Evolutionary conservation across 2,888 invertebrate species (phyloP).

Genomic region (Epirrhoe tristata): DNA sequence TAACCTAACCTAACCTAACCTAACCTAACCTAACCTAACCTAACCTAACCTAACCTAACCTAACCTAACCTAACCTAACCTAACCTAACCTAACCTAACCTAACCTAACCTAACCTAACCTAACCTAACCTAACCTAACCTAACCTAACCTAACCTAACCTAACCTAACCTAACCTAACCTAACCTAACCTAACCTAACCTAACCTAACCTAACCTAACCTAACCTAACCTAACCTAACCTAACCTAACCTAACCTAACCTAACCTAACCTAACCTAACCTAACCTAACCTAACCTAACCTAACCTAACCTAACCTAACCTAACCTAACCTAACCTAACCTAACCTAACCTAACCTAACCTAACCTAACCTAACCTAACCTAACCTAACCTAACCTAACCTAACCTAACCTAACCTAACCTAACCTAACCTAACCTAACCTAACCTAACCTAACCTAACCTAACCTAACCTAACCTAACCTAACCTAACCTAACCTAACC

Average conservation of each 20-base stretch:
- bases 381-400: conserved; percentile 31
- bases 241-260: conserved; percentile 30
- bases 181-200: conserved; percentile 30
- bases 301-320: conserved; percentile 30
- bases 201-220: conserved; percentile 30
- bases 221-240: conserved; percentile 30
- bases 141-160: conserved; percentile 30
- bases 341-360: conserved; percentile 30
- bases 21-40: conserved; percentile 27
- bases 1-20: conserved; percentile 29
- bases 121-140: conserved; percentile 30
- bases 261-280: conserved; percentile 30
- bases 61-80: conserved; percentile 29
- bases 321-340: conserved; percentile 30
- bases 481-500: conserved; percentile 37
- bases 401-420: conserved; percentile 40
- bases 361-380: conserved; percentile 30
- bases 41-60: conserved; percentile 28
- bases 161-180: conserved; percentile 30
- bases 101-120: conserved; percentile 29
- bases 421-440: conserved; percentile 40
- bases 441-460: conserved; percentile 38
- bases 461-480: conserved; percentile 37
- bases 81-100: conserved; percentile 29
- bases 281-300: conserved; percentile 30